Conservation (phyloP, 2,797 vertebrate species). For the Decapterus maruadsi region DNA sequence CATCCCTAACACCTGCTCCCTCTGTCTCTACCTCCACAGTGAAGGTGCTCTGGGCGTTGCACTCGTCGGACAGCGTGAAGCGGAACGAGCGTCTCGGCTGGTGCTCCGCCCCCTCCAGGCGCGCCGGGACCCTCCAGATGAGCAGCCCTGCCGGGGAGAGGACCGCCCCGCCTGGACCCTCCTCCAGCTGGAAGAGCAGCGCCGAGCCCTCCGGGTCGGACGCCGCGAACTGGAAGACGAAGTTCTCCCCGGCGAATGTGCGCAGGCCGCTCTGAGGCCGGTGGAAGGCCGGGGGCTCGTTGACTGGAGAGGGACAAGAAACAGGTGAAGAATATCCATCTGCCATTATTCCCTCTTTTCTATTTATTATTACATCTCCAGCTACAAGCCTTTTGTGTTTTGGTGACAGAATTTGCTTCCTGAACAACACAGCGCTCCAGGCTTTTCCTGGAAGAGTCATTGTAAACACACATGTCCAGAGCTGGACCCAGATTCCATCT, state of each 20-base stretch:
- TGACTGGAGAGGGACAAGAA: conserved; percentile 67
- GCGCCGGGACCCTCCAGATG: conserved; percentile 84
- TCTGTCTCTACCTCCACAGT: conserved; percentile 76
- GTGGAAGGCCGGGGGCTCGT: conserved; percentile 86
- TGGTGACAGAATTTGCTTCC: conserved; percentile 29
- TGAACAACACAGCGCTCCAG: conserved; percentile 14
- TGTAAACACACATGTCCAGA: conserved; percentile 4
- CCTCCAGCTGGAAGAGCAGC: conserved; percentile 86
- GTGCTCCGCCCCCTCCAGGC: not conserved
- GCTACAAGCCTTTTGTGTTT: conserved; percentile 1
- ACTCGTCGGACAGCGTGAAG: conserved; percentile 86
- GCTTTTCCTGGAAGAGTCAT: conserved; percentile 26
- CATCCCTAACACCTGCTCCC: not conserved
- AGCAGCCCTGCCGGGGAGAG: conserved; percentile 89
- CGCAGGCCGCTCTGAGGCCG: conserved; percentile 76
- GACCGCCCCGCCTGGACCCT: conserved; percentile 73
- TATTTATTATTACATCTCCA: conserved; percentile 3
- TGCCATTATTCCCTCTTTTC: conserved; percentile 7
- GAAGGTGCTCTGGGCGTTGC: conserved; percentile 84
- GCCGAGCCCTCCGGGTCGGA: conserved; percentile 88
- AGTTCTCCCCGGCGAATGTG: conserved; percentile 89
- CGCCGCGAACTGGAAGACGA: conserved; percentile 89
- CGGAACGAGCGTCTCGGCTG: conserved; percentile 64
- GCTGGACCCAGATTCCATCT: not conserved
- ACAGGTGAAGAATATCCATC: not conserved